phyloP scores from a whole-genome alignment of 2,113 vertebrate genomes.

The Gallinago media region DNA sequence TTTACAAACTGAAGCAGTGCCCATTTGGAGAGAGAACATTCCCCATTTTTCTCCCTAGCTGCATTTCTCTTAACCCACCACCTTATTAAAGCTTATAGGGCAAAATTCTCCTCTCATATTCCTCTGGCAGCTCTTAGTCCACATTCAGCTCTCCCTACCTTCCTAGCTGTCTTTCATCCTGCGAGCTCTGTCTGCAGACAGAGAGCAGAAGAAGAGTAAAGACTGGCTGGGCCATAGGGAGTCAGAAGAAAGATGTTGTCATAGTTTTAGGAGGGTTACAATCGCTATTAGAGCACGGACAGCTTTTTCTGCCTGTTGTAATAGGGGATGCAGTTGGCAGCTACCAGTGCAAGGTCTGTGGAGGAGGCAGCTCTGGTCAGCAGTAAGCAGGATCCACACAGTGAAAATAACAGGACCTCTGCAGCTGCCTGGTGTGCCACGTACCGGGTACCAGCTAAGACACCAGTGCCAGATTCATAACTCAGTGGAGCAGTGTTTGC shows the following conservation, averaged over 20 bases:
- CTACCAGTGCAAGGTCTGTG: background rate
- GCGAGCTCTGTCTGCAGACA: background rate
- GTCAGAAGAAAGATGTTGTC: constrained; percentile 29
- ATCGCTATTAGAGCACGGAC: background rate
- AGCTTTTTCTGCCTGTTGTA: constrained; percentile 19
- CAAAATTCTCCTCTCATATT: constrained; percentile 65
- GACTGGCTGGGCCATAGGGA: constrained; percentile 17
- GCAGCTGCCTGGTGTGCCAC: background rate
- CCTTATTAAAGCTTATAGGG: constrained; percentile 33
- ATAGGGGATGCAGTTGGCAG: background rate
- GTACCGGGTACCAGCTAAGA: background rate
- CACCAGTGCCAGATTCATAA: background rate
- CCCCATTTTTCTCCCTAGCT: constrained; percentile 18
- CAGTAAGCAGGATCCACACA: background rate
- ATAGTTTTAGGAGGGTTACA: constrained; percentile 21
- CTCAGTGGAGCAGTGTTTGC: background rate
- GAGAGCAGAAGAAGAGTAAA: constrained; percentile 11
- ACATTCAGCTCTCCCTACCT: background rate
- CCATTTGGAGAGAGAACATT: constrained; percentile 7
- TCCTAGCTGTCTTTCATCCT: constrained; percentile 49
- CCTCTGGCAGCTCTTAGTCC: constrained; percentile 53
- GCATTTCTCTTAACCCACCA: constrained; percentile 49
- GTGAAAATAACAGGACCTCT: background rate
- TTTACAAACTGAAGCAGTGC: constrained; percentile 38
- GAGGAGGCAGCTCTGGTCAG: background rate